A percentile compares a stretch with the other conserved stretches of the same genome.
Evolutionary conservation across 1,140 invertebrate genomes (phyloP).

Genomic region (Holotrichia oblita): DNA sequence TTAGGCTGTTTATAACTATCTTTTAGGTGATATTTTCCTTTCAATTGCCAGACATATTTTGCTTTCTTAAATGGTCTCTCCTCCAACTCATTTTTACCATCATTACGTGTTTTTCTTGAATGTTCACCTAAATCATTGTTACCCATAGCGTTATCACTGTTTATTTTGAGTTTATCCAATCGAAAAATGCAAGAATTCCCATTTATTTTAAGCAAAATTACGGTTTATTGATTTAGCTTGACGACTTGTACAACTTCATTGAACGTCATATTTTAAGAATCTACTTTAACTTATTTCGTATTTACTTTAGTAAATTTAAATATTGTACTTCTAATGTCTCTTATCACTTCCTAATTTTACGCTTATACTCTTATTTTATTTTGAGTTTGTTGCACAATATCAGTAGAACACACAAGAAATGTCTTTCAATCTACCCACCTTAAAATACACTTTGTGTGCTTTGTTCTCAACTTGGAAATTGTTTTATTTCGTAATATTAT

Average conservation of each 20-base stretch:
- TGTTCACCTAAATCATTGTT: conserved; percentile 30
- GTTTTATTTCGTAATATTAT: too few relatives aligned
- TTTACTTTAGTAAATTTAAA: too few relatives aligned
- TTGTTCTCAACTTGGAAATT: too few relatives aligned
- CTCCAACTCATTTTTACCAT: conserved; percentile 52
- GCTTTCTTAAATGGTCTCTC: conserved; percentile 71
- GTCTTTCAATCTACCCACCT: too few relatives aligned
- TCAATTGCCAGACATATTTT: conserved; percentile 71
- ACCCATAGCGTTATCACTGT: background rate
- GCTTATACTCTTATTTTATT: too few relatives aligned
- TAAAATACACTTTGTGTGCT: too few relatives aligned
- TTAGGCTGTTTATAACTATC: conserved; percentile 48
- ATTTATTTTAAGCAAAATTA: background rate
- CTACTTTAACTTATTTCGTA: too few relatives aligned
- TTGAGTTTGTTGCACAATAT: too few relatives aligned
- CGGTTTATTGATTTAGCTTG: background rate
- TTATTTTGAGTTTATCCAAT: background rate
- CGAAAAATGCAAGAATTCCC: background rate
- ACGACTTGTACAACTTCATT: too few relatives aligned
- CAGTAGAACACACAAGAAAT: too few relatives aligned
- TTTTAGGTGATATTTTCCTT: conserved; percentile 69
- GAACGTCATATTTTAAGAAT: too few relatives aligned
- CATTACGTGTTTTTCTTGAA: conserved; percentile 8
- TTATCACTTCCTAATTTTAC: too few relatives aligned
- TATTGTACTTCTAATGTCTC: background rate